phyloP scores from a whole-genome alignment of 2,113 vertebrate species.

The Diadophis punctatus region DNA sequence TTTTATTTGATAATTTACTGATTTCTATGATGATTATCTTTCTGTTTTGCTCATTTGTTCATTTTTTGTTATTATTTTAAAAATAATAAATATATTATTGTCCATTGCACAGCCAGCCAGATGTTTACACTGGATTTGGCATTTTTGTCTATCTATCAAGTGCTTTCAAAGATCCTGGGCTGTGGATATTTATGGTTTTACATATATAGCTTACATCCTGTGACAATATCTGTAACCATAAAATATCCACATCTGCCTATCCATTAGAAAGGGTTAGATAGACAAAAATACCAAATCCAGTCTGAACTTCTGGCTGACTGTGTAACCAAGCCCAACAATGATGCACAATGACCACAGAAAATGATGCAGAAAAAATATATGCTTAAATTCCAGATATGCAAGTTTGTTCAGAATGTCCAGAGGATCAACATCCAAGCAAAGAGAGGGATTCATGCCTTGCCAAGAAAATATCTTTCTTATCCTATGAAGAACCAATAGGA shows the following conservation, averaged over 20 bases:
- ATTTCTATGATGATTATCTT: background rate
- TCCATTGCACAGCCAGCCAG: background rate
- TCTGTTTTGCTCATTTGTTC: background rate
- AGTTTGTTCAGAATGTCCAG: background rate
- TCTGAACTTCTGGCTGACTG: no score
- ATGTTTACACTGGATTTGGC: no score
- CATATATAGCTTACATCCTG: no score
- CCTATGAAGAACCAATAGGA: background rate
- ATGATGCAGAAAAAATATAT: background rate
- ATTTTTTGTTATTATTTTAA: background rate
- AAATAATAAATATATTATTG: background rate
- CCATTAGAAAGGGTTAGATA: no score
- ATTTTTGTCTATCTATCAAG: no score
- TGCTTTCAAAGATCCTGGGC: no score
- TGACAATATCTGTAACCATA: no score
- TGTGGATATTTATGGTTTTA: no score
- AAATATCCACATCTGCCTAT: no score
- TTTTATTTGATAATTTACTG: background rate
- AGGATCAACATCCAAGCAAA: background rate
- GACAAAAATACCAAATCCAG: no score
- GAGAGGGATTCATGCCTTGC: background rate
- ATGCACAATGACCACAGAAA: background rate
- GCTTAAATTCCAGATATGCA: background rate
- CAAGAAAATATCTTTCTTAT: background rate
- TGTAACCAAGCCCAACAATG: background rate